Base-by-base conservation (phyloP, 2,113 vertebrate genomes). In the Elanus axillaris region DNA sequence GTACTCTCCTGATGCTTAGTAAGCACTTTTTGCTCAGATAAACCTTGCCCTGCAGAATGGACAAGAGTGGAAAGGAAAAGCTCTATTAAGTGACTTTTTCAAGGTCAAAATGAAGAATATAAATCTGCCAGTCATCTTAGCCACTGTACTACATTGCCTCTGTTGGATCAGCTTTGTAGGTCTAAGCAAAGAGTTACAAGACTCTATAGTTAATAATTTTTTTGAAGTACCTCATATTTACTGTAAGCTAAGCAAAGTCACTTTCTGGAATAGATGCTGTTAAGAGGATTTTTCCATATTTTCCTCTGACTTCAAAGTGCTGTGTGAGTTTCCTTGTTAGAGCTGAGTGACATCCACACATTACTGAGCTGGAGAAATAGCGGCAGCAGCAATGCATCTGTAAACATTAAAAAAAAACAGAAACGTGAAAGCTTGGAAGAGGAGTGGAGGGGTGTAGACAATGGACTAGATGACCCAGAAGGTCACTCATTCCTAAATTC, bases 1-100 rank as follows among this genome's bases (percentile, higher is more conserved):
- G n/a, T 55, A 55, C 11, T 85, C 50, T 76, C 2, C 5, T 42
- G 58, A 48, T 68, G 80, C 69, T 81, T 72, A 68, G 64, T 40
- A 94, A 94, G 83, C 62, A 79, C 58, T 88, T 95, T 78, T 68
- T 85, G 25, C 62, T 79, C 60, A 56, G 81, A 93, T 93, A 95
- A 96, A 88, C 62, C 74, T 90, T 93, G 77, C 58, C 85, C 55
- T 77, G 67, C n/a, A 63, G 55, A 90, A 82, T 15, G 53, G 74
- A 64, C 42, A 83, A 62, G 36, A 21, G 15, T 66, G 15, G 6
- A 60, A 81, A 72, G 34, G 25, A 80, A 90, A 85, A 90, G 36
- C 42, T 82, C 21, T 6, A 76, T 62, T 69, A 83, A 83, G 42
- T 38, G 55, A 53, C n/a, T 83, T 92, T 85, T 75, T 69, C 69